These are phyloP conservation scores for Sapajus apella DNA, from an alignment of 2,113 vertebrate genomes.

Conservation along the genomic window DNA sequence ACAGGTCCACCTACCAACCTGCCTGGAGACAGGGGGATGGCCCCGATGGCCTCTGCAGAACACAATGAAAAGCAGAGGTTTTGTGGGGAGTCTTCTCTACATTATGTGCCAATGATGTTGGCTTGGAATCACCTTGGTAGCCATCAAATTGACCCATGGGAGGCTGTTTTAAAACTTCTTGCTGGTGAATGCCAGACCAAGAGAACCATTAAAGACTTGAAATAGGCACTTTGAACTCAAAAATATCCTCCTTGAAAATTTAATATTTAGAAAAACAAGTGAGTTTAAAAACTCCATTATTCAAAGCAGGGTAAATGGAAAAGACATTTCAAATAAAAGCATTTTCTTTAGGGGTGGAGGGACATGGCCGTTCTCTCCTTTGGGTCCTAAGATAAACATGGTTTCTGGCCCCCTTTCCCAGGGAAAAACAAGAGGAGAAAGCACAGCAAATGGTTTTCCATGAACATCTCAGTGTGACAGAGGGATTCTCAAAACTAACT, in stretches of 20 bases:
- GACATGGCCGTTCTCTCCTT: not conserved
- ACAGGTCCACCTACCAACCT: not conserved
- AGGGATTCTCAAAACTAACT: not conserved
- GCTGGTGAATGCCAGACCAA: slow-evolving; percentile 10
- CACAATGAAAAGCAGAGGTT: not conserved
- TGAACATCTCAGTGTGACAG: not conserved
- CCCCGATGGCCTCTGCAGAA: not conserved
- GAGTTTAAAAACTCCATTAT: slow-evolving; percentile 21
- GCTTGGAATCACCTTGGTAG: not conserved
- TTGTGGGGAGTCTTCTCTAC: not conserved
- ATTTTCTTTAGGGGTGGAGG: slow-evolving; percentile 39
- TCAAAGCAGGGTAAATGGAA: slow-evolving; percentile 29
- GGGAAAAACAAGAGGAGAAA: not conserved
- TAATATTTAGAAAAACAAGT: slow-evolving; percentile 59
- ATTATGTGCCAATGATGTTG: fast-evolving
- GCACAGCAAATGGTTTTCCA: not conserved
- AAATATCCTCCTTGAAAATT: slow-evolving; percentile 56
- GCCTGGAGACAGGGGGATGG: not conserved
- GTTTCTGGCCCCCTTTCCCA: not conserved
- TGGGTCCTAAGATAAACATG: not conserved
- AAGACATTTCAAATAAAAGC: slow-evolving; percentile 35
- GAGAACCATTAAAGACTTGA: not conserved
- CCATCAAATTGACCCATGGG: not conserved
- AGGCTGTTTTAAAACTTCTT: not conserved
- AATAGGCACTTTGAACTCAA: not conserved